Conservation (phyloP, 2,888 invertebrate genomes). For the Cosmopolites sordidus region DNA sequence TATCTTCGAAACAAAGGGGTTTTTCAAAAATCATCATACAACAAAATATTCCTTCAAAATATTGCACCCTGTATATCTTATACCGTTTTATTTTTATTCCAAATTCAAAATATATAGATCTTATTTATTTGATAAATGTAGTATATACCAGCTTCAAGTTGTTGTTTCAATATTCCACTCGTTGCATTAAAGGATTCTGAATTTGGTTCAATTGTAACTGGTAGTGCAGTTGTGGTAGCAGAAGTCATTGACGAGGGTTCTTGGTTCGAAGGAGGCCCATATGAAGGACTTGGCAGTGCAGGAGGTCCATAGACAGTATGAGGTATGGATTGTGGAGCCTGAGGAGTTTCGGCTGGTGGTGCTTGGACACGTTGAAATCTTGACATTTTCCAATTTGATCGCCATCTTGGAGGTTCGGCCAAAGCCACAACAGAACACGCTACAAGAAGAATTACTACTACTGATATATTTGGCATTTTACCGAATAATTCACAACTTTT, state of each 20-base stretch:
- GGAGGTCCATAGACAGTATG: conserved; percentile 16
- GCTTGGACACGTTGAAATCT: conserved; percentile 14
- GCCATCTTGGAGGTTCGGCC: conserved; percentile 14
- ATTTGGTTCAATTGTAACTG: conserved; percentile 6
- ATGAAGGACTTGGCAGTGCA: conserved; percentile 13
- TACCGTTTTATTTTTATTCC: too few relatives aligned
- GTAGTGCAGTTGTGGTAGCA: neutral
- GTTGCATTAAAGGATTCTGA: neutral
- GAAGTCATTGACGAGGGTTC: neutral
- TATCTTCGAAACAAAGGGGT: too few relatives aligned
- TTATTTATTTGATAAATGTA: conserved; percentile 63
- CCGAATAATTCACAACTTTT: too few relatives aligned
- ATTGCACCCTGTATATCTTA: too few relatives aligned
- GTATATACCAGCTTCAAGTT: conserved; percentile 54
- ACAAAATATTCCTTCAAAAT: too few relatives aligned
- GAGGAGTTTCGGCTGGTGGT: conserved; percentile 4
- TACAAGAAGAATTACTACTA: conserved; percentile 7
- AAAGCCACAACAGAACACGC: conserved; percentile 1
- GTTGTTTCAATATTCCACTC: neutral
- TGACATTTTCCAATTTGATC: conserved; percentile 4
- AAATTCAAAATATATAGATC: too few relatives aligned
- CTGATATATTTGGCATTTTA: neutral
- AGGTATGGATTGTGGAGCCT: conserved; percentile 3
- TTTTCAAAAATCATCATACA: too few relatives aligned
- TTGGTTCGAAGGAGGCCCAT: conserved; percentile 12